Percentiles rank a stretch among this genome's conserved stretches.
Conservation (phyloP, 2,888 invertebrate genomes). For the Neoitamus cyanurus region DNA sequence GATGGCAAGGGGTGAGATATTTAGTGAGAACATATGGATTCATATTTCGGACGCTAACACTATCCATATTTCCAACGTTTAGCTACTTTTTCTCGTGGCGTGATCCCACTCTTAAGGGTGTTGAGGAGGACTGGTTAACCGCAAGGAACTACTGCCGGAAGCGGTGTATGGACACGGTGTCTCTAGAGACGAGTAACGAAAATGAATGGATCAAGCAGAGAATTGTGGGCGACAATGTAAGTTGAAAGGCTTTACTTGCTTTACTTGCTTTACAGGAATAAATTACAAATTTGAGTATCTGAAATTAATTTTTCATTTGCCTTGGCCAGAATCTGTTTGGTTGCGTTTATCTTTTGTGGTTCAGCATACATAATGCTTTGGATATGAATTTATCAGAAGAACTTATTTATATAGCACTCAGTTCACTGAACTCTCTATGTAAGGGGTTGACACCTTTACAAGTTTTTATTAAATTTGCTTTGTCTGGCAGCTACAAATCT, state of each 20-base stretch:
- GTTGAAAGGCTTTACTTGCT: slow-evolving; percentile 53
- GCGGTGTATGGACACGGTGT: slow-evolving; percentile 90
- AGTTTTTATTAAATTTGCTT: no score
- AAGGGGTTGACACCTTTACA: no score
- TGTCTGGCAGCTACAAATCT: no score
- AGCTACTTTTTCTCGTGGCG: slow-evolving; percentile 92
- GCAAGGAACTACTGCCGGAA: slow-evolving; percentile 88
- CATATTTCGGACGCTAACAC: neutral
- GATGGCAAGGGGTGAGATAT: slow-evolving; percentile 73
- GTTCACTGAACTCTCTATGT: no score
- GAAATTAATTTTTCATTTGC: neutral
- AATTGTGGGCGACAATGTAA: slow-evolving; percentile 81
- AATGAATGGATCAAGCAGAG: slow-evolving; percentile 88
- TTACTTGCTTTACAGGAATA: no score
- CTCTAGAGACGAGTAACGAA: slow-evolving; percentile 85
- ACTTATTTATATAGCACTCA: no score
- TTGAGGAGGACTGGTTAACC: slow-evolving; percentile 86
- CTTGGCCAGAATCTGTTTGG: no score
- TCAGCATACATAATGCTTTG: no score
- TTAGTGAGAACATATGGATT: neutral
- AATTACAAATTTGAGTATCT: neutral
- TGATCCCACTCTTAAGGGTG: slow-evolving; percentile 77
- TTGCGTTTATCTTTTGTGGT: no score
- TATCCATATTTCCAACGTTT: slow-evolving; percentile 56
- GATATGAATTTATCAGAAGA: no score